Evolutionary conservation across 2,113 vertebrate genomes (phyloP), one percentile per base, ranked within the genome.

Genomic region (Mesitornis unicolor): DNA sequence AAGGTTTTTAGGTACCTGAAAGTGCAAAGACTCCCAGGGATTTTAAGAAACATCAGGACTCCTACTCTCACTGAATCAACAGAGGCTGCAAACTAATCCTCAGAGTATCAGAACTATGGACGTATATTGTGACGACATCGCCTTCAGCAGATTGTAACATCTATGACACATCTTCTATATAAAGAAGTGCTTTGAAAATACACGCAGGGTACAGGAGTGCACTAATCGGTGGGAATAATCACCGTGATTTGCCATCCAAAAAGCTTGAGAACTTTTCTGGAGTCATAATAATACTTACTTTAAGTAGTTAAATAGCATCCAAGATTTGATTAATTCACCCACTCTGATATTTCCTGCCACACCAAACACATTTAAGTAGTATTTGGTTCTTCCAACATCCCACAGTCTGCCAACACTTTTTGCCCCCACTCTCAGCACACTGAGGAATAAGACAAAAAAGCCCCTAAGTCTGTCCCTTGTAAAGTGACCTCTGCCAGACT

Each of bases 341-440:
- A 29, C 43, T 36, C 9, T 24, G 40, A 45, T 29, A 11, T 79
- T 33, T 71, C 21, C 57, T 25, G 21, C 12, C 56, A 57, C 43
- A 71, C 31, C 35, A 36, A 94, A 29, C 13, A 11, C 7, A 13
- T 60, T 75, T 60, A 57, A 84, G 13, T 28, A 38, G 29, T n/a
- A 42, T 25, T 28, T 2, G 1, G 8, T 43, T 64, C 61, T 64
- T 82, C 65, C 84, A 40, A n/a, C 36, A 59, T 51, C 10, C 56
- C 38, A 29, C 19, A 18, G 40, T 4, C 21, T 69, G n/a, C 28
- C 2, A 1, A 10, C 0, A 1, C 5, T 47, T 61, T 76, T 51
- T 4, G 2, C 11, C 7, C 38, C 18, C 26, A 15, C 38, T 69
- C 47, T 40, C 7, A 7, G 36, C 24, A n/a, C 13, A 5, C 16